Evolutionary conservation across 1,140 invertebrate species (phyloP), one percentile per base, ranked within the genome.

Genomic region (Cydia splendana): DNA sequence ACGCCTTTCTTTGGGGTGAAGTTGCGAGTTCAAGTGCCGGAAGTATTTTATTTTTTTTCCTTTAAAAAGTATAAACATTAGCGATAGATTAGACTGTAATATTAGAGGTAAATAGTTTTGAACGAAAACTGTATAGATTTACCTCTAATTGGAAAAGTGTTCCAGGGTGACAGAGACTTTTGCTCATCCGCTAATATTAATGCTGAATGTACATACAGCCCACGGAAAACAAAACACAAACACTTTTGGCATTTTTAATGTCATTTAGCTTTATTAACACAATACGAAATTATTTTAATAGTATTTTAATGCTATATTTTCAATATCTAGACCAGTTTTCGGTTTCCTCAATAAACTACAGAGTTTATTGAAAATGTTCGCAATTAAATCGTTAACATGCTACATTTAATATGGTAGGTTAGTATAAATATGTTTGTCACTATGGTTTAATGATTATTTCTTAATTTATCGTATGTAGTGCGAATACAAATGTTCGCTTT

Each of bases 401-500:
- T 24, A 62, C 57, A 62, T 62, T 62, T 62, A 62, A 62, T 10
- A 62, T 62, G 57, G 20, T 62, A 62, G 5, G 20, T 4, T 24
- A 62, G 53, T 62, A 20, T 62, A 20, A 20, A 7, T 62, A 12
- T 24, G 57, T 62, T 62, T 62, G 57, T 4, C 9, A 20, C 57
- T 62, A 62, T 62, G 57, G 57, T 62, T 62, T 62, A 24, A 62
- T 62, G 20, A 5, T 2, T 62, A 62, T 62, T 24, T 62, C 20
- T 62, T 62, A 62, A 62, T 62, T 62, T 62, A 24, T 62, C 10
- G 5, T 24, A 62, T 62, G 57, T 24, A 3, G 20, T 62, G 57
- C 20, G 57, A 62, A 62, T 62, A 62, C 20, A 62, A 62, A 62
- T 62, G 57, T 62, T 62, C 9, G 9, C 9, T 62, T 24, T 62